These are phyloP conservation scores for Drosophila setifemur DNA, from an alignment of 1,140 invertebrate species.

Conservation along the genomic window DNA sequence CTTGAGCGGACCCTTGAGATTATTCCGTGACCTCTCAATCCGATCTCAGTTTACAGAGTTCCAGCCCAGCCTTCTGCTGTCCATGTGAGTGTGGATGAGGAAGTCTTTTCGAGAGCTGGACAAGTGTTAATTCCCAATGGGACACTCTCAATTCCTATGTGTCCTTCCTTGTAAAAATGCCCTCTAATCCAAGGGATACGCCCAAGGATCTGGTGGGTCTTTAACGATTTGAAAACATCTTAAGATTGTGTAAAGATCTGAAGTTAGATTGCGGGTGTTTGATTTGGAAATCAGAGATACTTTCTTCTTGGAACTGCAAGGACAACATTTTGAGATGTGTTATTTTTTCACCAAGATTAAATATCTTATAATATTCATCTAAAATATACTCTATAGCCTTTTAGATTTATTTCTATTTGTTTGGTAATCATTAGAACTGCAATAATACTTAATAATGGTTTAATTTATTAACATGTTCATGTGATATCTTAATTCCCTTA, in stretches of 20 bases:
- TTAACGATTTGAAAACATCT: neutral
- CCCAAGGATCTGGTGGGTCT: conserved; percentile 6
- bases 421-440: too few relatives aligned
- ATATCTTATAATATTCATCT: too few relatives aligned
- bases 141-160: neutral
- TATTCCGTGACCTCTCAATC: conserved; percentile 31
- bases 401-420: too few relatives aligned
- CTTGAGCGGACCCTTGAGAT: conserved; percentile 48
- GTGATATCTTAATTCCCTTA: too few relatives aligned
- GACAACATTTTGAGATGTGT: too few relatives aligned
- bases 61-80: conserved; percentile 27
- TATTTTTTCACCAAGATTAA: too few relatives aligned
- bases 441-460: too few relatives aligned
- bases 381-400: too few relatives aligned
- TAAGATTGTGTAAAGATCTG: neutral
- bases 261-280: neutral
- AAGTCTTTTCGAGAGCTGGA: conserved; percentile 23
- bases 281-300: neutral
- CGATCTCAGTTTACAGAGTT: conserved; percentile 57
- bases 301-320: too few relatives aligned
- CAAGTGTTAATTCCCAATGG: conserved; percentile 46
- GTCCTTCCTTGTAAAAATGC: neutral
- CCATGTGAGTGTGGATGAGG: conserved; percentile 37
- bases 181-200: conserved; percentile 17
- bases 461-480: too few relatives aligned